These are phyloP conservation scores for Erannis defoliaria DNA, from an alignment of 2,888 invertebrate genomes.

Conservation along the genomic window DNA sequence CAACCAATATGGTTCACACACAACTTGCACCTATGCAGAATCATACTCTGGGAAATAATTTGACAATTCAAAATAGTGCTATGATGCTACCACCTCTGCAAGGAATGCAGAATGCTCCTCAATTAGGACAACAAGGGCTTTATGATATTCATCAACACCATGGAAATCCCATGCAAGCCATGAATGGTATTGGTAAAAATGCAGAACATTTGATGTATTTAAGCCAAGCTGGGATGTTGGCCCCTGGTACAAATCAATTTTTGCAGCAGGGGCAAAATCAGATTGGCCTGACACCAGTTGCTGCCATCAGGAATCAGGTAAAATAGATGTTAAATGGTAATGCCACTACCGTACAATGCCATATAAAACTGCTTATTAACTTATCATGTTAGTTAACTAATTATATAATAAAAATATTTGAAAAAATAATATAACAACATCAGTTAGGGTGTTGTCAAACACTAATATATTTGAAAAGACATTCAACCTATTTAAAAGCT, in stretches of 20 bases:
- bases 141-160: conserved; percentile 83
- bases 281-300: conserved; percentile 82
- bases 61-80: conserved; percentile 78
- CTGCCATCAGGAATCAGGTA: conserved; percentile 82
- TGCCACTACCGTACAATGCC: too few species aligned
- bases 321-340: conserved; percentile 45
- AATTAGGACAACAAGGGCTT: conserved; percentile 82
- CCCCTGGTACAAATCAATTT: conserved; percentile 87
- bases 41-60: conserved; percentile 77
- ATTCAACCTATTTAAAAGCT: too few species aligned
- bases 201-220: conserved; percentile 84
- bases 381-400: too few species aligned
- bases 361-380: too few species aligned
- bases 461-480: too few species aligned
- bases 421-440: too few species aligned
- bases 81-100: conserved; percentile 83
- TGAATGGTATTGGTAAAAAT: conserved; percentile 83
- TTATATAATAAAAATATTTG: too few species aligned
- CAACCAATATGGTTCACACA: conserved; percentile 84
- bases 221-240: conserved; percentile 84
- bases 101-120: conserved; percentile 83
- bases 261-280: conserved; percentile 88
- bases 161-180: conserved; percentile 80
- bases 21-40: conserved; percentile 84
- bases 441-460: too few species aligned